Conservation (phyloP, 2,888 invertebrate species). For the Rhaphigaster nebulosa region DNA sequence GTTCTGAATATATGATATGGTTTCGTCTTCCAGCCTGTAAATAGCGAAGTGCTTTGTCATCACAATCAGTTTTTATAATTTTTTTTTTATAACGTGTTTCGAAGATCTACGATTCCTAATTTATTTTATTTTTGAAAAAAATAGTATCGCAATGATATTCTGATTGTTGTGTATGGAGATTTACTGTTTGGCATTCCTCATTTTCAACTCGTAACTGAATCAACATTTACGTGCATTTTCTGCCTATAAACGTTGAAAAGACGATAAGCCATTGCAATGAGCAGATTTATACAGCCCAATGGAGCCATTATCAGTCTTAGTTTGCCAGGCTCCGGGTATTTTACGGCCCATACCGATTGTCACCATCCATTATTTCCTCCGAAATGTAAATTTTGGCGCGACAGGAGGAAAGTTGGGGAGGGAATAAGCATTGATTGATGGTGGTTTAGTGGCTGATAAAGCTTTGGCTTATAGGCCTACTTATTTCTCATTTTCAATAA, state of each 20-base stretch:
- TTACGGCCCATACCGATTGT: constrained; percentile 9
- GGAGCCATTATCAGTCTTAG: constrained; percentile 40
- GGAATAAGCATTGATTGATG: constrained; percentile 34
- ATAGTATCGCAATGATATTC: not conserved
- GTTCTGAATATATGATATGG: too few relatives aligned
- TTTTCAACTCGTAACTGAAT: not conserved
- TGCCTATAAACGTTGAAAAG: not conserved
- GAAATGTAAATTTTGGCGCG: constrained; percentile 34
- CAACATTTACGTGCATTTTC: not conserved
- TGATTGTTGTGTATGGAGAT: not conserved
- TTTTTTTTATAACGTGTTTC: too few relatives aligned
- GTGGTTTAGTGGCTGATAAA: constrained; percentile 21
- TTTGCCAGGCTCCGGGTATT: not conserved
- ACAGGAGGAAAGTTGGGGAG: constrained; percentile 9
- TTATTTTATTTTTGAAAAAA: too few relatives aligned
- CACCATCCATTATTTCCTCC: constrained; percentile 9
- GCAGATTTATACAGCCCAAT: constrained; percentile 1
- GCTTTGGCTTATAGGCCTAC: not conserved
- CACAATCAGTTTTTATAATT: too few relatives aligned
- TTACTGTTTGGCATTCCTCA: not conserved
- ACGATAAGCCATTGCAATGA: constrained; percentile 1
- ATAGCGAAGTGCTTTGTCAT: too few relatives aligned
- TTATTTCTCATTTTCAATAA: constrained; percentile 11
- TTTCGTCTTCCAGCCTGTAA: too few relatives aligned
- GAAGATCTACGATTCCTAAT: too few relatives aligned